Percentiles rank a stretch among this genome's conserved stretches.
These are phyloP conservation scores for Rutilus rutilus DNA, from an alignment of 2,113 vertebrate genomes.

Conservation along the genomic window DNA sequence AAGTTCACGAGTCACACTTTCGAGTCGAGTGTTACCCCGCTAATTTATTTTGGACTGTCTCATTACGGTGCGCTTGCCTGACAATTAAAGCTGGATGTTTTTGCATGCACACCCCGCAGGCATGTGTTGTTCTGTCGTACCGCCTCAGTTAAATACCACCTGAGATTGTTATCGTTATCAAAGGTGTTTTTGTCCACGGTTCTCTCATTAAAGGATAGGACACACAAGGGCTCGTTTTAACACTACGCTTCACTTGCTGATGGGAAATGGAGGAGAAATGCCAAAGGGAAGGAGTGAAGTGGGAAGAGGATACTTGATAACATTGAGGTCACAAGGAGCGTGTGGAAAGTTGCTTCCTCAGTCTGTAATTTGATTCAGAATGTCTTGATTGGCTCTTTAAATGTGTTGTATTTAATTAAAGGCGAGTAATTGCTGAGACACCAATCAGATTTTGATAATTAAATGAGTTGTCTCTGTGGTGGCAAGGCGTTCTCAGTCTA, in stretches of 20 bases:
- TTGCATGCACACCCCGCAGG: not conserved
- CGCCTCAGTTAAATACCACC: not conserved
- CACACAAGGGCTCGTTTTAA: constrained; percentile 14
- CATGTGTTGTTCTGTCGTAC: constrained; percentile 9
- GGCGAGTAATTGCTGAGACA: not conserved
- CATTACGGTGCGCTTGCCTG: constrained; percentile 1
- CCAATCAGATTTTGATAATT: constrained; percentile 23
- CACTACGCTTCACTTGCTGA: constrained; percentile 15
- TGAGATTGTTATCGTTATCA: constrained; percentile 18
- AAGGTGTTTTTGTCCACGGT: constrained; percentile 6
- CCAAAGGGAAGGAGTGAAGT: not conserved
- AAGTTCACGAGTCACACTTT: constrained; percentile 23
- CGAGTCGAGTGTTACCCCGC: not conserved
- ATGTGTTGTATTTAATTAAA: constrained; percentile 35
- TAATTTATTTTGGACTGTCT: constrained; percentile 31
- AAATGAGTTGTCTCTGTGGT: constrained; percentile 2
- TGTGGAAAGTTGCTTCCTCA: not conserved
- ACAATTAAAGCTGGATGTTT: constrained; percentile 33
- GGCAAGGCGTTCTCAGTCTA: not conserved
- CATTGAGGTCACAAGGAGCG: not conserved
- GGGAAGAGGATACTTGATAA: not conserved
- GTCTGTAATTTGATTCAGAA: not conserved
- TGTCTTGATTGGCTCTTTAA: constrained; percentile 10
- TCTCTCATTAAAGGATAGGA: constrained; percentile 13
- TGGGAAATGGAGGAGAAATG: not conserved